A percentile compares a stretch with the other conserved stretches of the same genome.
Conservation (phyloP, 1,140 invertebrate genomes). For the Holcopasites calliopsidis region DNA sequence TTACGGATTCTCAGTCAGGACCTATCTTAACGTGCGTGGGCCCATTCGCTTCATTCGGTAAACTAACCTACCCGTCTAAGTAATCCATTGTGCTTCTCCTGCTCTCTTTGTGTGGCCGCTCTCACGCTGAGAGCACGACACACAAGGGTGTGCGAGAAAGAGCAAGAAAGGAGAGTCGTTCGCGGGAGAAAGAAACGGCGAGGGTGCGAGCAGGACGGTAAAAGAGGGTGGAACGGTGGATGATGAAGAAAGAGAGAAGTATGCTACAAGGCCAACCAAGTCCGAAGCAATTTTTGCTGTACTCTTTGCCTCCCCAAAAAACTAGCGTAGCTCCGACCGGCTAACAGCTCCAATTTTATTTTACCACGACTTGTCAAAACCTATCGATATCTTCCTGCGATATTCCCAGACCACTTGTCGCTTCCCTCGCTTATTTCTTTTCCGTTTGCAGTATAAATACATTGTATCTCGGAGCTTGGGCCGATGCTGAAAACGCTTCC, state of each 20-base stretch:
- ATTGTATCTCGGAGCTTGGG: too few species aligned
- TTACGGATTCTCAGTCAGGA: constrained; percentile 71
- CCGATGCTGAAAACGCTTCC: not conserved
- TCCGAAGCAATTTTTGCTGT: constrained; percentile 65
- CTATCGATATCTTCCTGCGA: constrained; percentile 14
- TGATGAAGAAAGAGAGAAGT: constrained; percentile 60
- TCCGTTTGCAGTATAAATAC: not conserved
- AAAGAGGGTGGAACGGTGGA: constrained; percentile 40
- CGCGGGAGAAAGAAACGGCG: constrained; percentile 7
- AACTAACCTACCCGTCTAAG: constrained; percentile 78
- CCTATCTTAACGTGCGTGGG: constrained; percentile 78
- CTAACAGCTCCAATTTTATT: constrained; percentile 68
- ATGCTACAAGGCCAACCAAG: constrained; percentile 74
- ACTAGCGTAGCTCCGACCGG: constrained; percentile 50
- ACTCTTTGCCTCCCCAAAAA: constrained; percentile 55
- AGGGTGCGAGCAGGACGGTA: constrained; percentile 18
- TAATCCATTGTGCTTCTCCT: constrained; percentile 76
- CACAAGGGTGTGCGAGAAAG: constrained; percentile 60
- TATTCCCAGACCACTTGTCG: not conserved
- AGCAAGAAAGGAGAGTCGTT: constrained; percentile 33
- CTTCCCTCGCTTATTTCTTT: not conserved
- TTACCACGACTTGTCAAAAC: constrained; percentile 33
- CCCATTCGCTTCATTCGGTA: constrained; percentile 69
- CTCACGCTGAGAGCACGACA: constrained; percentile 70
- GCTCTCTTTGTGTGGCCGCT: constrained; percentile 73